Evolutionary conservation across 2,888 invertebrate species (phyloP), one percentile per base, ranked within the genome.

Genomic region (Oegoconia quadripuncta): DNA sequence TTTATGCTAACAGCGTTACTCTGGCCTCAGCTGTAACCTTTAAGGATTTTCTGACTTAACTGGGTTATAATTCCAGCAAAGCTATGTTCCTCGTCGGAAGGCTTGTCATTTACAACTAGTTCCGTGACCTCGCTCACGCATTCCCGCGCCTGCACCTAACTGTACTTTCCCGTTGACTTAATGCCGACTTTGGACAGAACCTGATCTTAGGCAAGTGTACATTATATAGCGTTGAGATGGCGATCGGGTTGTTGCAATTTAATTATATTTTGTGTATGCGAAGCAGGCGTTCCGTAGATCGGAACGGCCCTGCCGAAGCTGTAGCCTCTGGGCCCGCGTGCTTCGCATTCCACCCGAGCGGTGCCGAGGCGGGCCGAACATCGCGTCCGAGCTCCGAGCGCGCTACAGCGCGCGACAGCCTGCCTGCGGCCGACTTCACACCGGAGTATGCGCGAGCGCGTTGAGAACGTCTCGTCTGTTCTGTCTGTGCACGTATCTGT

Each of bases 81-180:
- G 69, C 71, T 62, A 62, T 69, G 68, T 74, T 77, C 72, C 72
- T 81, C 74, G 68, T 75, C 70, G 72, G 74, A 76, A 80, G 76
- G 74, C 77, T 77, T 82, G 86, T 86, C 82, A 84, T 81, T 81
- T 78, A 84, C 84, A 81, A 87, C 84, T 86, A 87, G 87, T 84
- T 87, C 83, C 76, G 86, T 87, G 87, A 87, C 87, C 87, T 87
- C 87, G 87, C 87, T 83, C 81, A 87, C 86, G 82, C 87, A 86
- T 87, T 84, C 87, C 84, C 83, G 80, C 82, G 87, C 82, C 72
- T 86, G 87, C 83, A 83, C 73, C 84, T 87, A 87, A 87, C 87
- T 82, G 87, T 87, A 86, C 84, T 83, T 87, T 87, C 82, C 83
- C 81, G 87, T 84, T 84, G 84, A 83, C 74, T 86, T 84, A 79